Evolutionary conservation across 1,140 invertebrate species (phyloP).

Genomic region (Brevipalpus yothersi): DNA sequence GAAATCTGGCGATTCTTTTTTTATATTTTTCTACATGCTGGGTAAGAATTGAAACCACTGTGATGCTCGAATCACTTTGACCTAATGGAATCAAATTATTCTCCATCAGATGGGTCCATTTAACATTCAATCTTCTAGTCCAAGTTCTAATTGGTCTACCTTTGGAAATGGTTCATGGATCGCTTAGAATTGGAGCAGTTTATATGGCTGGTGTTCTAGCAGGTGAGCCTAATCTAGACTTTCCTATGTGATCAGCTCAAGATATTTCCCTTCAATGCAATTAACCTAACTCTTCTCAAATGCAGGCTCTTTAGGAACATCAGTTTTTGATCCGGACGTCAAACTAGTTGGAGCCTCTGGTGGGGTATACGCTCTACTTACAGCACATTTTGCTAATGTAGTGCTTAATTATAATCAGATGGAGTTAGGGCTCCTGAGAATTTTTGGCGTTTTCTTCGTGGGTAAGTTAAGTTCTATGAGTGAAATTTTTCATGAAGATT

Average conservation of each 20-base stretch:
- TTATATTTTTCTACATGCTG: constrained; percentile 91
- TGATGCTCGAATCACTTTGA: background rate
- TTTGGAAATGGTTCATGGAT: constrained; percentile 81
- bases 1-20: constrained; percentile 59
- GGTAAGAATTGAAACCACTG: constrained; percentile 16
- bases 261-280: background rate
- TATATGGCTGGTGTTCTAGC: constrained; percentile 52
- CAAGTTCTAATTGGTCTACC: constrained; percentile 76
- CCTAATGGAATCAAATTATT: background rate
- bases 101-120: constrained; percentile 25
- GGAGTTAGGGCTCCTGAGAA: constrained; percentile 46
- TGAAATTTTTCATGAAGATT: constrained; percentile 32
- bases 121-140: constrained; percentile 80
- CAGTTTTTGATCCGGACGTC: constrained; percentile 56
- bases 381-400: constrained; percentile 80
- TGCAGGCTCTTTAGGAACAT: constrained; percentile 38
- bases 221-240: constrained; percentile 9
- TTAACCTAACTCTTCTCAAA: background rate
- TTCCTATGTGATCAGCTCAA: background rate
- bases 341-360: constrained; percentile 82
- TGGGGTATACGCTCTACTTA: constrained; percentile 80
- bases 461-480: constrained; percentile 35
- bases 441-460: constrained; percentile 42
- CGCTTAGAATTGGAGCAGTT: constrained; percentile 59
- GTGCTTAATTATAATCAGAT: constrained; percentile 68